Evolutionary conservation across 2,113 vertebrate species (phyloP).

Genomic region (Bubo bubo): DNA sequence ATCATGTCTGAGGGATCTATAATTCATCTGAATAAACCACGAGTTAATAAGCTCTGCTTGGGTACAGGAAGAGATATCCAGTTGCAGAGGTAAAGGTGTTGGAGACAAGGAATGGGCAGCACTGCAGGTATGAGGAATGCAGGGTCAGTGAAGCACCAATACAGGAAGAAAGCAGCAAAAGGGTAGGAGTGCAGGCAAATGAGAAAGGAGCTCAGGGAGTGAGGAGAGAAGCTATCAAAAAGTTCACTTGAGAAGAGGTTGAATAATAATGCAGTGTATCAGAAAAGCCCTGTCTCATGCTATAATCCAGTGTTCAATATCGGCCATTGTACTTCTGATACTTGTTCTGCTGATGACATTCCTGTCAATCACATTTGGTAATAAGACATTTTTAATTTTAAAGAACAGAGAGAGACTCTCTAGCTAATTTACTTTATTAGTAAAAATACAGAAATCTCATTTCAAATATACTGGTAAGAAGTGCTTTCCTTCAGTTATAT

Average conservation of each 20-base stretch:
- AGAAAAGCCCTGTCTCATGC: background rate
- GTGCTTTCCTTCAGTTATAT: background rate
- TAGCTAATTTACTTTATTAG: background rate
- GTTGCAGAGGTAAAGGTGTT: background rate
- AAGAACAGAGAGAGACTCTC: background rate
- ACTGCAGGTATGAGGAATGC: background rate
- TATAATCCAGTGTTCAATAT: background rate
- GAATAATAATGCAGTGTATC: background rate
- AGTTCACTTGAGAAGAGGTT: background rate
- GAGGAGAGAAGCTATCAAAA: background rate
- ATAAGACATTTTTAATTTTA: background rate
- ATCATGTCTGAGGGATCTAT: background rate
- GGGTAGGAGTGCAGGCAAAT: background rate
- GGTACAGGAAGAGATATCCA: background rate
- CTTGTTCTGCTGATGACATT: background rate
- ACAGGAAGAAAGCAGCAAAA: background rate
- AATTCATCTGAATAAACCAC: background rate
- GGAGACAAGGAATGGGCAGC: background rate
- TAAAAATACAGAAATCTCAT: background rate
- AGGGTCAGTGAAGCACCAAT: background rate
- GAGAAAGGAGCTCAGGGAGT: background rate
- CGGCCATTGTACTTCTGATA: background rate
- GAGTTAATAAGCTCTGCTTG: background rate
- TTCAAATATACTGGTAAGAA: background rate
- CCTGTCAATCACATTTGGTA: background rate